Evolutionary conservation across 2,113 vertebrate species (phyloP), one percentile per base, ranked within the genome.

Genomic region (Ranitomeya imitator): DNA sequence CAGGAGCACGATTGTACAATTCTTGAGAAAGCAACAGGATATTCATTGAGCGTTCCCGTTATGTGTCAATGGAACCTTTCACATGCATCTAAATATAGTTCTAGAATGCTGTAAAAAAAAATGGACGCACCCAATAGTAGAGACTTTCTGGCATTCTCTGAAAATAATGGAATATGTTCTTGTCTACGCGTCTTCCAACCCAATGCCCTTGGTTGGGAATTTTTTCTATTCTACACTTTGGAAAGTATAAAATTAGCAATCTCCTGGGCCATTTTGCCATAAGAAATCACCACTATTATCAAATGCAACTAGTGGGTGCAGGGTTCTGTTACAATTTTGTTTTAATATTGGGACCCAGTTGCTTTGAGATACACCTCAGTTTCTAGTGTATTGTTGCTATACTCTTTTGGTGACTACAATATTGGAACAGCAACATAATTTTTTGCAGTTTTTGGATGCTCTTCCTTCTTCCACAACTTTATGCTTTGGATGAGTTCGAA

Each of bases 41-140:
- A 84, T 85, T 89, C 81, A 77, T 84, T 7, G 54, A 79, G 83
- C 55, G 57, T 55, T 84, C 60, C 82, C 82, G 74, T 59, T 89
- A 83, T 88, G n/a, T 57, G 78, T 87, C 61, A 87, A 65, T 71
- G 63, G 71, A 79, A 69, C n/a, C 59, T 83, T 89, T 89, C 87
- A 85, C 87, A 89, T 77, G 87, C 81, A 18, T 85, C 87, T 89
- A 85, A 79, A 89, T 89, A 85, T 89, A 89, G 87, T 45, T 73
- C 52, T 69, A 65, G 69, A 23, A 59, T 55, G 71, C 45, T 37
- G 79, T 59, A 71, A 87, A 87, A 87, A 87, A 31, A 81, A 55
- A 52, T 83, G 69, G 87, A 84, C 73, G 61, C 81, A 51, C 59
- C 73, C 81, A 78, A 57, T 63, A 18, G 60, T 89, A 54, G 23